These are phyloP conservation scores for Schizopygopsis malacanthus DNA, from an alignment of 2,797 vertebrate genomes.

Conservation along the genomic window DNA sequence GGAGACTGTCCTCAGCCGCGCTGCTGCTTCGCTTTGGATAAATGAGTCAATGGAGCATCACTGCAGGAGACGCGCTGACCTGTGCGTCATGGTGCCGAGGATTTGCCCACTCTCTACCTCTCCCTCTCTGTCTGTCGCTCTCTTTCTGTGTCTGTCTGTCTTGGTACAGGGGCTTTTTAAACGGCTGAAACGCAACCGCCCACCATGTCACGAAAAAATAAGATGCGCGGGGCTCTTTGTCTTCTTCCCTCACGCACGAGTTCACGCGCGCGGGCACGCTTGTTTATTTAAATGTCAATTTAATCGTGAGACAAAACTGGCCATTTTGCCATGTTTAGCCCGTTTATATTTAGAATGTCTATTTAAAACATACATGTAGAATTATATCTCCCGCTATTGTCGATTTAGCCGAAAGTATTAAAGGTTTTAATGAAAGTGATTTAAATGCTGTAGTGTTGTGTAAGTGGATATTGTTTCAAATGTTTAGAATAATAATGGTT, in stretches of 20 bases:
- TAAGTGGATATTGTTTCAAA: not conserved
- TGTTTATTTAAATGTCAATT: not conserved
- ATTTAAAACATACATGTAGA: not conserved
- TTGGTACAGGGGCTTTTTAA: slow-evolving; percentile 21
- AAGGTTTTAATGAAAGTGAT: not conserved
- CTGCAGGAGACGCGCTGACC: slow-evolving; percentile 36
- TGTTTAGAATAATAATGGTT: not conserved
- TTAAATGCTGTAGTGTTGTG: not conserved
- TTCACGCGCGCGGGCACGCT: not conserved
- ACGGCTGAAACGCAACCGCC: slow-evolving; percentile 48
- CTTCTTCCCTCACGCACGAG: slow-evolving; percentile 28
- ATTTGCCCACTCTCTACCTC: slow-evolving; percentile 38
- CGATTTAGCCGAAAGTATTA: not conserved
- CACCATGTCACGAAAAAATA: slow-evolving; percentile 57
- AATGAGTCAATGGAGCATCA: slow-evolving; percentile 47
- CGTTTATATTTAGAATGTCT: not conserved
- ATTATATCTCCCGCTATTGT: not conserved
- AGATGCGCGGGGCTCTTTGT: slow-evolving; percentile 32
- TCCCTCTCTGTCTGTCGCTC: slow-evolving; percentile 19
- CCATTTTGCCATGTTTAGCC: not conserved
- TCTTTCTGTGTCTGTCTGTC: not conserved
- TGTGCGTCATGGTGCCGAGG: slow-evolving; percentile 48
- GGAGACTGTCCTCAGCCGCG: slow-evolving; percentile 8
- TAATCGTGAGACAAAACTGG: not conserved
- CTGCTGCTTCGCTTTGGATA: slow-evolving; percentile 13